Conservation (phyloP, 1,140 invertebrate species). For the Cotesia glomerata region DNA sequence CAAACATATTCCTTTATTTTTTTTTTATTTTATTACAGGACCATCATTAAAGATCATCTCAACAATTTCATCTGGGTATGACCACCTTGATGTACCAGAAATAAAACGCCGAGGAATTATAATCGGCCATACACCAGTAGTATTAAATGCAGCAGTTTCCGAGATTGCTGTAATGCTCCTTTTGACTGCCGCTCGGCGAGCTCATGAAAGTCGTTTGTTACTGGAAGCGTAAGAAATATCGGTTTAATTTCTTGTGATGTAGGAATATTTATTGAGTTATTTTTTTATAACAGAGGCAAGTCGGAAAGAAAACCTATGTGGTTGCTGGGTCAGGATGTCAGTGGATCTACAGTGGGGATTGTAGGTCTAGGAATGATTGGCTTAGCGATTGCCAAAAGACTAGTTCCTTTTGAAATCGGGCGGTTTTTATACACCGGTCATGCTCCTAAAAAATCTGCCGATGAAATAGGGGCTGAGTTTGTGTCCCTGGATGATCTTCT, state of each 20-base stretch:
- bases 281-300: constrained; percentile 63
- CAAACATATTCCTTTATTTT: background rate
- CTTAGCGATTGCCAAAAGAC: constrained; percentile 71
- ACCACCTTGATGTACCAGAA: constrained; percentile 73
- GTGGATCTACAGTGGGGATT: constrained; percentile 79
- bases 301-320: constrained; percentile 71
- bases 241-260: background rate
- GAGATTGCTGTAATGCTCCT: constrained; percentile 81
- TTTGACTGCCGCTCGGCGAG: constrained; percentile 74
- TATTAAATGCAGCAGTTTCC: constrained; percentile 81
- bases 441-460: constrained; percentile 69
- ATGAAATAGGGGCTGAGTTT: constrained; percentile 70
- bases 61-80: constrained; percentile 80
- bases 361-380: constrained; percentile 83
- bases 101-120: constrained; percentile 71
- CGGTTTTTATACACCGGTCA: constrained; percentile 75
- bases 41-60: constrained; percentile 70
- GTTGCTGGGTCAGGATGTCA: constrained; percentile 71
- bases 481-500: constrained; percentile 76
- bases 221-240: constrained; percentile 67
- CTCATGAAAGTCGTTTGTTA: constrained; percentile 74
- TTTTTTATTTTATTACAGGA: constrained; percentile 54
- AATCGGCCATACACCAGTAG: constrained; percentile 83
- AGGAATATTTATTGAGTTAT: background rate
- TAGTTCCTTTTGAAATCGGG: constrained; percentile 73